These are phyloP conservation scores for Synanthedon andrenaeformis DNA, from an alignment of 2,888 invertebrate genomes.

Conservation along the genomic window DNA sequence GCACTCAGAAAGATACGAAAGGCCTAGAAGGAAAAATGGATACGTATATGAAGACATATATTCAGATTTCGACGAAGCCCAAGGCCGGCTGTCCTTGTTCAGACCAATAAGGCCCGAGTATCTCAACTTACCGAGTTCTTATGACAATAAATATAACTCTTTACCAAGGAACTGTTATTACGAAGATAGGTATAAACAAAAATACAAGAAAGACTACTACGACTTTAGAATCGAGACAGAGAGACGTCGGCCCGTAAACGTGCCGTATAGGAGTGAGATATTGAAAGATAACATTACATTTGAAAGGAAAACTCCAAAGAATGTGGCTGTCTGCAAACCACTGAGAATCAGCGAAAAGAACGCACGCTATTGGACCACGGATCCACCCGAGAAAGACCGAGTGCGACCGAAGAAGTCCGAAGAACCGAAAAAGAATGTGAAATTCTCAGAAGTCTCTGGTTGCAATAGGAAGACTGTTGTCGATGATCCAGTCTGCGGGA, in stretches of 20 bases:
- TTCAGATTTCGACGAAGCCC: slow-evolving; percentile 62
- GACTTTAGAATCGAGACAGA: slow-evolving; percentile 57
- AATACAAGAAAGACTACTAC: slow-evolving; percentile 54
- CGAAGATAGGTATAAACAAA: slow-evolving; percentile 34
- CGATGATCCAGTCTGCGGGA: slow-evolving; percentile 51
- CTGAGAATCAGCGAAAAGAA: slow-evolving; percentile 47
- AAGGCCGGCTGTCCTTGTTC: slow-evolving; percentile 56
- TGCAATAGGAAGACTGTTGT: slow-evolving; percentile 60
- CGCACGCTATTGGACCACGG: slow-evolving; percentile 57
- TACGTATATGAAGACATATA: slow-evolving; percentile 66
- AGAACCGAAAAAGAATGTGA: slow-evolving; percentile 60
- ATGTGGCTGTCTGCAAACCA: slow-evolving; percentile 59
- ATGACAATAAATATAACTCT: slow-evolving; percentile 55
- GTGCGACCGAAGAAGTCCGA: slow-evolving; percentile 37
- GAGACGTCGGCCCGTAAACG: slow-evolving; percentile 12
- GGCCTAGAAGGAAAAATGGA: slow-evolving; percentile 52
- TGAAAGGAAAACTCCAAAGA: slow-evolving; percentile 21
- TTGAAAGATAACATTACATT: not conserved
- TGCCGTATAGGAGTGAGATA: slow-evolving; percentile 6
- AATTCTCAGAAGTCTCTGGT: slow-evolving; percentile 64
- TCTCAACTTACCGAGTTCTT: slow-evolving; percentile 49
- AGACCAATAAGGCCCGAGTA: slow-evolving; percentile 63
- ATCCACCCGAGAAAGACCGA: slow-evolving; percentile 33
- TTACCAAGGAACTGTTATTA: slow-evolving; percentile 54
- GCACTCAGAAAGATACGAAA: slow-evolving; percentile 22